These are phyloP conservation scores for Brienomyrus brachyistius DNA, from an alignment of 2,113 vertebrate species.

Conservation along the genomic window DNA sequence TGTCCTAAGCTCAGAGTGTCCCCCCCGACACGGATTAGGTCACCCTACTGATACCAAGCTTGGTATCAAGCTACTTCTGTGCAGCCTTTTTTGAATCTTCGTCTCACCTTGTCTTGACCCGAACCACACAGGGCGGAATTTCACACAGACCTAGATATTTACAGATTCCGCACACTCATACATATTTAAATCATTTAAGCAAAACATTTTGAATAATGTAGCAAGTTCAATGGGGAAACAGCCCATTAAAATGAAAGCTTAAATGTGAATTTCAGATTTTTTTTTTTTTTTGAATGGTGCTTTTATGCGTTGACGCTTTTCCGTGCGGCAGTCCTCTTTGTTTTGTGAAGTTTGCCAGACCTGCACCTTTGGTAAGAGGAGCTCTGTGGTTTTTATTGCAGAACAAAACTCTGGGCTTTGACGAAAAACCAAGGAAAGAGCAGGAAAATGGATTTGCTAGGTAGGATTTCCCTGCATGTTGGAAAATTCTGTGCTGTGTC, in stretches of 20 bases:
- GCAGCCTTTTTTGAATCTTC: not conserved
- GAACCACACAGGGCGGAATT: not conserved
- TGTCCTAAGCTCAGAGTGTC: too few relatives aligned
- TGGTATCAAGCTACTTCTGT: not conserved
- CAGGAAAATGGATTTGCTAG: constrained; percentile 91
- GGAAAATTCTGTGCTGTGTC: not conserved
- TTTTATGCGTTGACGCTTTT: not conserved
- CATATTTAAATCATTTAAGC: not conserved
- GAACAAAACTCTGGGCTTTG: constrained; percentile 66
- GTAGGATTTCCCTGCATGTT: constrained; percentile 52
- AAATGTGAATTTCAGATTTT: not conserved
- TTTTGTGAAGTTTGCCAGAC: not conserved
- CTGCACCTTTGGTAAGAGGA: not conserved
- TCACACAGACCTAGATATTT: not conserved
- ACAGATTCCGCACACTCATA: not conserved
- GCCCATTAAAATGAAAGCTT: not conserved
- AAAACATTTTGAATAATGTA: not conserved
- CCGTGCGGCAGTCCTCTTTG: too few relatives aligned
- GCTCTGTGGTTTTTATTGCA: constrained; percentile 44
- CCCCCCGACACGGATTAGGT: too few relatives aligned
- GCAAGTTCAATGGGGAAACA: not conserved
- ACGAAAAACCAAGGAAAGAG: constrained; percentile 80
- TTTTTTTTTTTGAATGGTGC: not conserved
- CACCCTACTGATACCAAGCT: not conserved
- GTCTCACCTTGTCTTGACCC: not conserved